Percentiles rank a stretch among this genome's conserved stretches.
phyloP scores from a whole-genome alignment of 2,113 vertebrate species.

The Antennarius striatus region DNA sequence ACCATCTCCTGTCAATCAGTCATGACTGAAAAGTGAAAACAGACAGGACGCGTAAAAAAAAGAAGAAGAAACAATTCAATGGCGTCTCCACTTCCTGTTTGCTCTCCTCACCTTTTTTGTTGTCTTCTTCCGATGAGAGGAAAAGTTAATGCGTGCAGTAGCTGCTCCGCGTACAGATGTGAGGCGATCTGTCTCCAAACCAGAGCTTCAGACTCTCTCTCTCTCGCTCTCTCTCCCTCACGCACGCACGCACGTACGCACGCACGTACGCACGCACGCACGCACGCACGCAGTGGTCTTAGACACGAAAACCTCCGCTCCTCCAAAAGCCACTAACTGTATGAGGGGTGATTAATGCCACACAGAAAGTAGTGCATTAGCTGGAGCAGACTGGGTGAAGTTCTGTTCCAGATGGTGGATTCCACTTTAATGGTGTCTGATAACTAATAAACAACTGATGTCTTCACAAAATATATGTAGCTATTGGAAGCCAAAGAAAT shows the following conservation, averaged over 20 bases:
- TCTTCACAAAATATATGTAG: too few relatives aligned
- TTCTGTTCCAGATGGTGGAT: not conserved
- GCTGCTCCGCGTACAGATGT: constrained; percentile 18
- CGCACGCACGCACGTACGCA: not conserved
- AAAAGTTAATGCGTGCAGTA: not conserved
- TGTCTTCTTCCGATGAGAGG: not conserved
- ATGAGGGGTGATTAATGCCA: constrained; percentile 42
- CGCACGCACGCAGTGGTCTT: not conserved
- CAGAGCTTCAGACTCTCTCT: constrained; percentile 2
- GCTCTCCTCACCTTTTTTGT: too few relatives aligned
- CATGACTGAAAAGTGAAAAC: not conserved
- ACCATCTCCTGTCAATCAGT: constrained; percentile 2
- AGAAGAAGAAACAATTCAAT: too few relatives aligned
- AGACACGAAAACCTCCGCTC: constrained; percentile 7
- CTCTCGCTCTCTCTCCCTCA: not conserved
- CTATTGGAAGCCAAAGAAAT: too few relatives aligned
- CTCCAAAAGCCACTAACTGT: constrained; percentile 10
- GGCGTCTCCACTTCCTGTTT: too few relatives aligned
- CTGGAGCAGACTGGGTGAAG: not conserved
- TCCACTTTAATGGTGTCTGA: too few relatives aligned
- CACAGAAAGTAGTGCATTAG: not conserved
- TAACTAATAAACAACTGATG: too few relatives aligned
- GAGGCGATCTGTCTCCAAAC: constrained; percentile 6
- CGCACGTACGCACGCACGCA: not conserved
- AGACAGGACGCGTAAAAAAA: not conserved